Percentiles rank a stretch among this genome's conserved stretches.
Conservation (phyloP, 2,888 invertebrate genomes). For the Sicus ferrugineus region DNA sequence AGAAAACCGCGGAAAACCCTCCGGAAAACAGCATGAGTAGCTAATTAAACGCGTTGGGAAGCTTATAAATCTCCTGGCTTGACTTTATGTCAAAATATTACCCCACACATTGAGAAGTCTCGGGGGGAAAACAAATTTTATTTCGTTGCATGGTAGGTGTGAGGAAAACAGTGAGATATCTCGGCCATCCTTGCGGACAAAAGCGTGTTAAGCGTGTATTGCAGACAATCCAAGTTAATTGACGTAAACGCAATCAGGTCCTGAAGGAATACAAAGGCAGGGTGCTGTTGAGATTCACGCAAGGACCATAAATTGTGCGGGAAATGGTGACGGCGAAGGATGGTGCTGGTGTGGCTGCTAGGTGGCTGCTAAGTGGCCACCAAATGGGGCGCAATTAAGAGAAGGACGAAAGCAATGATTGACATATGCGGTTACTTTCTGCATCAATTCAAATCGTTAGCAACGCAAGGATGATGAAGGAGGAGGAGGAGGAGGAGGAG, state of each 20-base stretch:
- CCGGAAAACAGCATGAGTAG: too few species aligned
- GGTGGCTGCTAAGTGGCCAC: not conserved
- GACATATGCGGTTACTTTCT: slow-evolving; percentile 8
- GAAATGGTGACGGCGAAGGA: not conserved
- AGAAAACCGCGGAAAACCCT: too few species aligned
- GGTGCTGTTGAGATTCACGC: slow-evolving; percentile 39
- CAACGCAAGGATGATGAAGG: not conserved
- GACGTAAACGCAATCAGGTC: slow-evolving; percentile 25
- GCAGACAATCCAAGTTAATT: slow-evolving; percentile 15
- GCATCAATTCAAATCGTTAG: not conserved
- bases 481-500: not conserved
- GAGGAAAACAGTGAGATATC: not conserved
- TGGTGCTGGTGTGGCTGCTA: not conserved
- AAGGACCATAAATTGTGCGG: not conserved
- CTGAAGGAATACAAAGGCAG: slow-evolving; percentile 36
- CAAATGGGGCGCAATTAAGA: not conserved
- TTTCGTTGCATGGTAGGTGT: too few species aligned
- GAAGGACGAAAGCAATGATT: not conserved
- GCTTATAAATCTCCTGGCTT: not conserved
- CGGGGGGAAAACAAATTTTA: not conserved
- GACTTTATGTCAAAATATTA: not conserved
- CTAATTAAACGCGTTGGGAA: not conserved
- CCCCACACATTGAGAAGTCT: not conserved
- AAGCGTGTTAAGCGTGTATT: slow-evolving; percentile 2
- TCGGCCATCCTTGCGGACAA: not conserved